Conservation (phyloP, 2,888 invertebrate species). For the Drosophila buzzatii region DNA sequence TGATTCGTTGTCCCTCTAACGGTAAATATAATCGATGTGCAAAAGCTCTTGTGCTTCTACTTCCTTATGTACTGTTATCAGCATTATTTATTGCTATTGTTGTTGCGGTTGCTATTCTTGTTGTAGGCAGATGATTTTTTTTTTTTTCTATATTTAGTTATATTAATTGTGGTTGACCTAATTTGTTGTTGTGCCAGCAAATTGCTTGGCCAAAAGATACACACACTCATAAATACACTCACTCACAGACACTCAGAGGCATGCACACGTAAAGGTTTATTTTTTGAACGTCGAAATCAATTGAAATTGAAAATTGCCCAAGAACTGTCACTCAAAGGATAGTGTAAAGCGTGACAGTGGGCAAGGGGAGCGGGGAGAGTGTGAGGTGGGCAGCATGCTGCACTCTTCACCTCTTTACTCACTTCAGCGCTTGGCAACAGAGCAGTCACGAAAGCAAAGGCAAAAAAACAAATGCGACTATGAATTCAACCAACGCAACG, state of each 20-base stretch:
- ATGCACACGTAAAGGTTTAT: slow-evolving; percentile 50
- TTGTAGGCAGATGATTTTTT: slow-evolving; percentile 26
- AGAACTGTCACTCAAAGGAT: slow-evolving; percentile 61
- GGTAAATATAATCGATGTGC: slow-evolving; percentile 9
- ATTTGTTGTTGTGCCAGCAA: slow-evolving; percentile 60
- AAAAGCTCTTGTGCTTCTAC: background rate
- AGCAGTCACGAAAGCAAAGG: slow-evolving; percentile 17
- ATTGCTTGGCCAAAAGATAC: slow-evolving; percentile 59
- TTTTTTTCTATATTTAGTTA: slow-evolving; percentile 69
- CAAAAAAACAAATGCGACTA: background rate
- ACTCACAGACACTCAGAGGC: background rate
- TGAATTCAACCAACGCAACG: slow-evolving; percentile 27
- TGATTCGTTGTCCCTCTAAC: slow-evolving; percentile 4
- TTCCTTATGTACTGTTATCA: slow-evolving; percentile 18
- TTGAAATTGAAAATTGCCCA: slow-evolving; percentile 72
- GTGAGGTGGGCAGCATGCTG: slow-evolving; percentile 17
- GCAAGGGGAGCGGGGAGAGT: background rate
- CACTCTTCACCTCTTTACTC: slow-evolving; percentile 37
- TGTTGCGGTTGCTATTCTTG: slow-evolving; percentile 5
- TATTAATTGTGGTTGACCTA: slow-evolving; percentile 77
- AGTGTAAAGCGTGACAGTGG: slow-evolving; percentile 22
- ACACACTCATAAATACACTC: background rate
- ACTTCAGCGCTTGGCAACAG: slow-evolving; percentile 54
- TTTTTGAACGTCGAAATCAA: slow-evolving; percentile 73
- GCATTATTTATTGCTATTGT: slow-evolving; percentile 9